These are phyloP conservation scores for Rhinogobius similis DNA, from an alignment of 2,113 vertebrate genomes.

Conservation along the genomic window DNA sequence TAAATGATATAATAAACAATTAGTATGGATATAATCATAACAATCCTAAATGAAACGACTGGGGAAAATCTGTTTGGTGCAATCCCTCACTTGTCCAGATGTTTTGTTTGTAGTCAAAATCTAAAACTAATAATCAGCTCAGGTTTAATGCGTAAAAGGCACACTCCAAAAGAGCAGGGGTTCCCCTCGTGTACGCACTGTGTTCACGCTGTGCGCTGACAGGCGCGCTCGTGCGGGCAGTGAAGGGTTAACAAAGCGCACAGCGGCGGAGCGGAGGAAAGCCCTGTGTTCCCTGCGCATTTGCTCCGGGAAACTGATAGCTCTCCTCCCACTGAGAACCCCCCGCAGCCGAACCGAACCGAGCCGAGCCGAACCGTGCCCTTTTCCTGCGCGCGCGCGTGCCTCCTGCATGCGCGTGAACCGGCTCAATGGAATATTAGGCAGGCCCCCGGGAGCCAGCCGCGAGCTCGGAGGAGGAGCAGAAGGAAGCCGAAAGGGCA, in stretches of 20 bases:
- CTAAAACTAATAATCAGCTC: neutral
- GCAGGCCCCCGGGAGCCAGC: slow-evolving; percentile 34
- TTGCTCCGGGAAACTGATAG: neutral
- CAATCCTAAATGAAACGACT: too few species aligned
- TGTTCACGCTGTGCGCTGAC: too few species aligned
- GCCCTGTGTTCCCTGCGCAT: slow-evolving; percentile 22
- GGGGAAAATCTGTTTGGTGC: too few species aligned
- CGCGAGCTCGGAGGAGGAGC: neutral
- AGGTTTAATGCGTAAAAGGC: neutral
- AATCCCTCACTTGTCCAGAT: too few species aligned
- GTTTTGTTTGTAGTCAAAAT: neutral
- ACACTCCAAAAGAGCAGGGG: too few species aligned
- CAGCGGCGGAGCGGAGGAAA: slow-evolving; percentile 39
- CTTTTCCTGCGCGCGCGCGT: neutral
- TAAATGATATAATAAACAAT: too few species aligned
- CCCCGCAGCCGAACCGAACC: neutral
- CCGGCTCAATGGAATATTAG: slow-evolving; percentile 24
- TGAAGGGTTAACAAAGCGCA: slow-evolving; percentile 65
- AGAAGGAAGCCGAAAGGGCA: slow-evolving; percentile 20
- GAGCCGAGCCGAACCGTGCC: neutral
- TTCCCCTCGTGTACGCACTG: too few species aligned
- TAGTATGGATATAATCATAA: too few species aligned
- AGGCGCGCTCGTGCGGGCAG: too few species aligned
- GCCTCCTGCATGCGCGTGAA: slow-evolving; percentile 37
- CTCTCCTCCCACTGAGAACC: neutral